These are phyloP conservation scores for Anas flavirostris DNA, from an alignment of 2,797 vertebrate species.

Conservation along the genomic window DNA sequence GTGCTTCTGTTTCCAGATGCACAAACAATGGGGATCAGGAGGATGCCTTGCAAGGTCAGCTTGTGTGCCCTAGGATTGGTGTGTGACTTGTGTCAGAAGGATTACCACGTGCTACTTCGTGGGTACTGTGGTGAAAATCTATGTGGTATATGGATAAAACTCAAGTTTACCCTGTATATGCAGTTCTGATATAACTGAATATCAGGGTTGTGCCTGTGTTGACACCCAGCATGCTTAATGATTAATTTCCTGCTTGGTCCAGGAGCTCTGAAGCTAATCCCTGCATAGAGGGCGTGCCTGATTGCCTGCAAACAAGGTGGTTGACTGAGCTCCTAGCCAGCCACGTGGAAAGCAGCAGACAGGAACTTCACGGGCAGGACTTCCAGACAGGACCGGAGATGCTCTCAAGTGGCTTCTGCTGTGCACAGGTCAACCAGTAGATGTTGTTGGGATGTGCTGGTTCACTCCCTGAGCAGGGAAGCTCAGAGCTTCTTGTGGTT, in stretches of 20 bases:
- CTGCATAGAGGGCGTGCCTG: not conserved
- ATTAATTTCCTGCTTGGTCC: not conserved
- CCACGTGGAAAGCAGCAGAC: rapidly evolving
- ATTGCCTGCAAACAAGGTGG: not conserved
- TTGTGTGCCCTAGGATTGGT: not conserved
- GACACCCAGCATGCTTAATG: not conserved
- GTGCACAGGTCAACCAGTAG: not conserved
- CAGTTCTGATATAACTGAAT: not conserved
- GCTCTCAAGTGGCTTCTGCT: not conserved
- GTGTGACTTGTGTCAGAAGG: not conserved
- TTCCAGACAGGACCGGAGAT: not conserved
- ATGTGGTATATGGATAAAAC: not conserved
- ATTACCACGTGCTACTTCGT: not conserved
- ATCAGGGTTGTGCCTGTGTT: not conserved
- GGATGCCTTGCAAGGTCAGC: not conserved
- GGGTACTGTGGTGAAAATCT: not conserved
- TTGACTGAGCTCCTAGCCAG: not conserved
- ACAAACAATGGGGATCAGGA: not conserved
- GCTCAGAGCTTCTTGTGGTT: not conserved
- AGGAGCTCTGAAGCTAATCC: not conserved
- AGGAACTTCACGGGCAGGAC: not conserved
- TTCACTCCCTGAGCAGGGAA: not conserved
- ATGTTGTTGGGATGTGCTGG: not conserved
- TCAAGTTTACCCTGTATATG: not conserved
- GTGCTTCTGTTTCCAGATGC: not conserved